These are phyloP conservation scores for Drosophila melanosoma DNA, from an alignment of 2,888 invertebrate genomes.

Conservation along the genomic window DNA sequence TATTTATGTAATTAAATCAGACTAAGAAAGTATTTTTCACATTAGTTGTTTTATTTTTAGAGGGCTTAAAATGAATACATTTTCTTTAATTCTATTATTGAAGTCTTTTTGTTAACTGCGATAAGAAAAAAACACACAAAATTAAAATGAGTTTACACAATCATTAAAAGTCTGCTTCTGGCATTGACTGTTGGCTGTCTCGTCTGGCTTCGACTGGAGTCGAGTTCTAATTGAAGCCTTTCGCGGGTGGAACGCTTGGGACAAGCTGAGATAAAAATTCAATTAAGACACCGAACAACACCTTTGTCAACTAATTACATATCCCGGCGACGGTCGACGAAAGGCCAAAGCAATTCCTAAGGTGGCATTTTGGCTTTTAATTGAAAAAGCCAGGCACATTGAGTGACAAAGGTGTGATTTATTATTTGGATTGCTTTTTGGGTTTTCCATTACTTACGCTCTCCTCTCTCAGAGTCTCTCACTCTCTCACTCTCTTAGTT, in stretches of 20 bases:
- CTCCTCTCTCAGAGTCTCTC: neutral
- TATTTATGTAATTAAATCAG: neutral
- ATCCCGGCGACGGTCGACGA: slow-evolving; percentile 59
- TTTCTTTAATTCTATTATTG: neutral
- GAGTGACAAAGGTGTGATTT: slow-evolving; percentile 78
- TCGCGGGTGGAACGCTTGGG: slow-evolving; percentile 28
- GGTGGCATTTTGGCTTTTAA: slow-evolving; percentile 66
- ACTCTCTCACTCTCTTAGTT: no score
- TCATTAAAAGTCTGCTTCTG: slow-evolving; percentile 17
- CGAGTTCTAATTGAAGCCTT: slow-evolving; percentile 45
- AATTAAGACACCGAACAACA: slow-evolving; percentile 66
- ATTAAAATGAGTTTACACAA: slow-evolving; percentile 43
- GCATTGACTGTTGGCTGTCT: slow-evolving; percentile 2
- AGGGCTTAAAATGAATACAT: neutral
- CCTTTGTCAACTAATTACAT: slow-evolving; percentile 80
- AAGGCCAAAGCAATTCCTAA: slow-evolving; percentile 67
- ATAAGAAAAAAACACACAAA: slow-evolving; percentile 12
- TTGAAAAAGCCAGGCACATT: slow-evolving; percentile 65
- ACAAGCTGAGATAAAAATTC: slow-evolving; percentile 74
- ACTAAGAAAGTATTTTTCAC: neutral
- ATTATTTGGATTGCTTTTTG: slow-evolving; percentile 70
- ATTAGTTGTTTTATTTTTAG: neutral
- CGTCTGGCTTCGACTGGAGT: slow-evolving; percentile 2
- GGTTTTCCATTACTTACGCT: slow-evolving; percentile 20
- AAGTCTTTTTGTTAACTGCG: slow-evolving; percentile 7